Conservation (phyloP, 2,888 invertebrate genomes). For the Tipula lateralis region DNA sequence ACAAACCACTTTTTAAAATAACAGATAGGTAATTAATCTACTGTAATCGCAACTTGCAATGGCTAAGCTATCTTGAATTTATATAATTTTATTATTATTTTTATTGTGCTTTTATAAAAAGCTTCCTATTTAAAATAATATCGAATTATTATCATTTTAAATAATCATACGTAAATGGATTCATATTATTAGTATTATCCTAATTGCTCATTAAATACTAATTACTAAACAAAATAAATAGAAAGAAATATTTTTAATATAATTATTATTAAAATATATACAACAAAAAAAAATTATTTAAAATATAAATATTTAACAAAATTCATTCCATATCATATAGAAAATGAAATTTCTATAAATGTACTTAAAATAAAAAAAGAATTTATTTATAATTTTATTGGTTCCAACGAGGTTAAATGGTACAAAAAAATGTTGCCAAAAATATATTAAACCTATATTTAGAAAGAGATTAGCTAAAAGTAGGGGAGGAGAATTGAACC, state of each 20-base stretch:
- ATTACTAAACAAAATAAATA: neutral
- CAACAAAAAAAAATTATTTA: neutral
- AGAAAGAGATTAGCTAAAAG: neutral
- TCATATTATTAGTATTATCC: neutral
- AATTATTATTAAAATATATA: neutral
- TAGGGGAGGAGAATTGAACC: neutral
- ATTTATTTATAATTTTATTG: constrained; percentile 11
- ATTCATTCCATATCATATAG: constrained; percentile 2
- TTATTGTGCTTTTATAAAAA: neutral
- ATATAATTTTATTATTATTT: neutral
- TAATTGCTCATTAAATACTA: constrained; percentile 8
- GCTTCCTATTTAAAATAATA: neutral
- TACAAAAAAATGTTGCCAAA: neutral
- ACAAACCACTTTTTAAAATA: neutral
- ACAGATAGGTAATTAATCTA: neutral
- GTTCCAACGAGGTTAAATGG: neutral
- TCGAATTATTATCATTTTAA: neutral
- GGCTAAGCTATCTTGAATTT: neutral
- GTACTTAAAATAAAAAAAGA: neutral
- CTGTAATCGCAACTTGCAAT: neutral
- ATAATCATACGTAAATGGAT: neutral
- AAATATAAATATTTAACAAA: neutral
- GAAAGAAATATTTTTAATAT: constrained; percentile 4
- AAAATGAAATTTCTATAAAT: neutral
- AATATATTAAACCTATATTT: neutral